Conservation (phyloP, 2,797 vertebrate genomes). For the Anguilla marmorata region DNA sequence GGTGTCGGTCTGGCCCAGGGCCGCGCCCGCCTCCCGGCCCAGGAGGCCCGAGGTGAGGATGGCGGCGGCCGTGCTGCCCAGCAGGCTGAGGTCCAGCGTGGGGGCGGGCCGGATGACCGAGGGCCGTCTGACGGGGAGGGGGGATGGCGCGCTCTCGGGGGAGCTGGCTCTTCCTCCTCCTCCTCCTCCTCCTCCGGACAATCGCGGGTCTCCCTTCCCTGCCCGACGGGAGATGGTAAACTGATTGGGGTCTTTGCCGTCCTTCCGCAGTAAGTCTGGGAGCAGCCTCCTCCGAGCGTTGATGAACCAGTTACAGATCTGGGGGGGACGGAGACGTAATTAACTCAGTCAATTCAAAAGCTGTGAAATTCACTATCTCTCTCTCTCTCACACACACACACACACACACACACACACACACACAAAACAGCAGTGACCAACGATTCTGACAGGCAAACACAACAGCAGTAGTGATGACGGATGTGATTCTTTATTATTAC, state of each 20-base stretch:
- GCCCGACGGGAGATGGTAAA: constrained; percentile 93
- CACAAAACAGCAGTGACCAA: background rate
- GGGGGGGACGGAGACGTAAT: constrained; percentile 23
- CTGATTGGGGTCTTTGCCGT: constrained; percentile 92
- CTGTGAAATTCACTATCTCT: background rate
- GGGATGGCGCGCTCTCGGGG: constrained; percentile 54
- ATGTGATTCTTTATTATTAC: background rate
- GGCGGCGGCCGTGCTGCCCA: constrained; percentile 80
- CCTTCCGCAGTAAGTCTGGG: constrained; percentile 90
- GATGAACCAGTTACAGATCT: constrained; percentile 99
- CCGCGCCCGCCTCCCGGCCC: constrained; percentile 65
- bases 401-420: background rate
- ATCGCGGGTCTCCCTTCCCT: constrained; percentile 69
- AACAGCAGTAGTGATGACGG: background rate
- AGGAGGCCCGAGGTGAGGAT: constrained; percentile 62
- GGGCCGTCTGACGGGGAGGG: constrained; percentile 50
- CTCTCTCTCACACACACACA: background rate
- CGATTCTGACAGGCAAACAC: background rate
- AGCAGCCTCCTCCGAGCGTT: constrained; percentile 91
- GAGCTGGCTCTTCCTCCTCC: constrained; percentile 56
- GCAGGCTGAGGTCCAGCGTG: constrained; percentile 78
- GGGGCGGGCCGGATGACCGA: constrained; percentile 74
- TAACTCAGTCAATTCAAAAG: background rate
- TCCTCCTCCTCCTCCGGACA: constrained; percentile 45
- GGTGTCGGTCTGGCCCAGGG: constrained; percentile 71